These are phyloP conservation scores for Shargacucullia verbasci DNA, from an alignment of 2,888 invertebrate species.

Conservation along the genomic window DNA sequence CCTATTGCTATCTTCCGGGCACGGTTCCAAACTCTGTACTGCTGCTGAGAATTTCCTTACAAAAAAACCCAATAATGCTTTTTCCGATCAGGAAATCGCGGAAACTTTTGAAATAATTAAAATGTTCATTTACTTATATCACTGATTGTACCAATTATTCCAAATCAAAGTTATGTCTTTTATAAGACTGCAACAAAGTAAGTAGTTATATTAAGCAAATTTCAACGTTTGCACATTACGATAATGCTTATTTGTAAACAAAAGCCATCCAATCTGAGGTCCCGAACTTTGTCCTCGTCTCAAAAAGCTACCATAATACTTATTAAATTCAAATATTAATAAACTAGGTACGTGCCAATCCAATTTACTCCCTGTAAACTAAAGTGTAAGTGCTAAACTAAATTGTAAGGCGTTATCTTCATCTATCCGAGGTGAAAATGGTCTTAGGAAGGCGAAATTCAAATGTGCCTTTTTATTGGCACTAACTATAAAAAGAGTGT, in stretches of 20 bases:
- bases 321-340: slow-evolving; percentile 44
- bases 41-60: no score
- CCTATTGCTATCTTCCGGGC: no score
- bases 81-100: no score
- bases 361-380: slow-evolving; percentile 37
- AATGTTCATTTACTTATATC: no score
- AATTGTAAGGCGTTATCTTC: slow-evolving; percentile 52
- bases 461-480: slow-evolving; percentile 81
- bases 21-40: no score
- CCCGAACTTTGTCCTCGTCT: slow-evolving; percentile 8
- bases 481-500: slow-evolving; percentile 83
- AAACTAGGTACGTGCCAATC: slow-evolving; percentile 24
- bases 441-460: slow-evolving; percentile 71
- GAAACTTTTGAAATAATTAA: no score
- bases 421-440: slow-evolving; percentile 48
- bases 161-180: no score
- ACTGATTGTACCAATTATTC: no score
- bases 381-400: slow-evolving; percentile 50
- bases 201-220: background rate
- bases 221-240: background rate
- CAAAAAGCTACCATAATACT: slow-evolving; percentile 23
- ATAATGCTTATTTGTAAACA: slow-evolving; percentile 3
- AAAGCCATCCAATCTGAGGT: slow-evolving; percentile 10
- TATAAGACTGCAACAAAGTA: background rate
- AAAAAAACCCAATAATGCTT: no score